Conservation (phyloP, 2,113 vertebrate genomes). For the Lophotis ruficrista region DNA sequence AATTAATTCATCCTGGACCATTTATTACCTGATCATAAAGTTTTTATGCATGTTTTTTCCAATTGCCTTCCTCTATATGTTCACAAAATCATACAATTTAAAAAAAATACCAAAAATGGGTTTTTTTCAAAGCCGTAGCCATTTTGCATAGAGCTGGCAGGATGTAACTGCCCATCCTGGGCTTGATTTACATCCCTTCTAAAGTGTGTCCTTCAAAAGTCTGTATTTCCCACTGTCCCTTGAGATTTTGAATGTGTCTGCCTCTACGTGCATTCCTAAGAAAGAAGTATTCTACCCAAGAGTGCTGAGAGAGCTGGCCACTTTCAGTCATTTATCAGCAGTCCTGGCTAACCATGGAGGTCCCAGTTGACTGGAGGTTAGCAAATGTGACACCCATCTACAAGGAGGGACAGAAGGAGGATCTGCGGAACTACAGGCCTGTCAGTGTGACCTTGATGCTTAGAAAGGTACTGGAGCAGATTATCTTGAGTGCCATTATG, state of each 20-base stretch:
- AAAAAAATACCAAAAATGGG: neutral
- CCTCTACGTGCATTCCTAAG: neutral
- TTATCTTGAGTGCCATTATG: too few species aligned
- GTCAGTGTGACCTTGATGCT: too few species aligned
- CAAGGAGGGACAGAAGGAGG: too few species aligned
- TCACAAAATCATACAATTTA: neutral
- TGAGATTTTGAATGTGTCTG: neutral
- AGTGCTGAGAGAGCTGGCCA: too few species aligned
- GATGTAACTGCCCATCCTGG: neutral
- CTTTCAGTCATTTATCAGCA: too few species aligned
- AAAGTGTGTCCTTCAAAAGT: neutral
- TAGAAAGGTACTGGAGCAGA: too few species aligned
- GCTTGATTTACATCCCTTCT: neutral
- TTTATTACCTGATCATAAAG: neutral
- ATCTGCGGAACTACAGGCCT: too few species aligned
- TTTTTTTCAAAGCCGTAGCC: neutral
- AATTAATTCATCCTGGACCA: neutral
- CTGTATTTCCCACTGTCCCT: neutral
- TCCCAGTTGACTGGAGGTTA: too few species aligned
- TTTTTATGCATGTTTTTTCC: neutral
- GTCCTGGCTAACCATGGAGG: too few species aligned
- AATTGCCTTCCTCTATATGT: neutral
- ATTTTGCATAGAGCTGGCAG: neutral
- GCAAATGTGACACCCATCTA: too few species aligned
- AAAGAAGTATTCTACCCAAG: neutral